These are phyloP conservation scores for Zophobas morio DNA, from an alignment of 1,140 invertebrate species.

Conservation along the genomic window DNA sequence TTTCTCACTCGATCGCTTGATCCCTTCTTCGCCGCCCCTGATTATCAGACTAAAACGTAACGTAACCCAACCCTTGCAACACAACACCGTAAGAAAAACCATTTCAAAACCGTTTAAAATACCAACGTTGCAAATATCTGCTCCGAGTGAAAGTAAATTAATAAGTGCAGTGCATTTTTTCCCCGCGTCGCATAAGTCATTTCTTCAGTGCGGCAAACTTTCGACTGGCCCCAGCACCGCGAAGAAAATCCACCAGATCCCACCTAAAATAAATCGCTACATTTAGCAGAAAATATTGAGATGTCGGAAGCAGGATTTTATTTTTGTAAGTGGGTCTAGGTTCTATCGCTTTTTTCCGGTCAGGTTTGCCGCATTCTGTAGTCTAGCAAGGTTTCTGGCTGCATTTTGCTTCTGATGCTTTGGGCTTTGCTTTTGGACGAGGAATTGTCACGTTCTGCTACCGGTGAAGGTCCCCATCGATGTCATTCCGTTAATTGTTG, in stretches of 20 bases:
- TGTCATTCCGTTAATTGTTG: too few relatives aligned
- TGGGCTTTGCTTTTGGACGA: too few relatives aligned
- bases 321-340: constrained; percentile 10
- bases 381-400: too few relatives aligned
- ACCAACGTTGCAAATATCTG: neutral
- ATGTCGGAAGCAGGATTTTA: neutral
- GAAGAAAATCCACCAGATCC: neutral
- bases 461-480: too few relatives aligned
- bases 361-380: neutral
- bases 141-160: constrained; percentile 8
- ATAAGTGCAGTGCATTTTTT: constrained; percentile 5
- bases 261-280: constrained; percentile 1
- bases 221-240: neutral
- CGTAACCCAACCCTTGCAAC: neutral
- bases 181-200: neutral
- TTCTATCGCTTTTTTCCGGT: neutral
- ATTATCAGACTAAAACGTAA: neutral
- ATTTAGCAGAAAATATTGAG: constrained; percentile 4
- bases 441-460: too few relatives aligned
- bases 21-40: too few relatives aligned
- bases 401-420: too few relatives aligned
- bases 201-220: constrained; percentile 1
- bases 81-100: constrained; percentile 7
- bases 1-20: too few relatives aligned
- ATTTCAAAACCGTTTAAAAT: constrained; percentile 18